phyloP scores from a whole-genome alignment of 2,888 invertebrate species.

The Anorthoa munda region DNA sequence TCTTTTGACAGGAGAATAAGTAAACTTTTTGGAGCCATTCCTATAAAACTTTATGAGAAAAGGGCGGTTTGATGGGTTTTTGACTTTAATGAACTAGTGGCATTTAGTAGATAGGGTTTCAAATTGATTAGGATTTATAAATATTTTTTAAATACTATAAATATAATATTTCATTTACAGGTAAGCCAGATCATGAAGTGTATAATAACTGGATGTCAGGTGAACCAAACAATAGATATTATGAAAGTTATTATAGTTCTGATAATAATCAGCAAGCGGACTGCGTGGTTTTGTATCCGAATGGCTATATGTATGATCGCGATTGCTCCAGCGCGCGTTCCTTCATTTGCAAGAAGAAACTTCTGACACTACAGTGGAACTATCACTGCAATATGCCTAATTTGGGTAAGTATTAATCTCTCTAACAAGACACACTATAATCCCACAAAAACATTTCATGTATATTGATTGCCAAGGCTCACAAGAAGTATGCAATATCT shows the following conservation, averaged over 20 bases:
- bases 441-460: too few relatives aligned
- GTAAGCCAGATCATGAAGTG: constrained; percentile 20
- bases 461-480: too few relatives aligned
- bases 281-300: constrained; percentile 70
- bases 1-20: too few relatives aligned
- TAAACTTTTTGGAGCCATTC: too few relatives aligned
- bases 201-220: constrained; percentile 18
- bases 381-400: constrained; percentile 76
- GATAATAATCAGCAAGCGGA: constrained; percentile 64
- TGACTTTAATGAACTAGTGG: too few relatives aligned
- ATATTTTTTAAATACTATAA: too few relatives aligned
- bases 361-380: constrained; percentile 78
- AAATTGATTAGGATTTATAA: too few relatives aligned
- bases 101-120: too few relatives aligned
- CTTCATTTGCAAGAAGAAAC: constrained; percentile 82
- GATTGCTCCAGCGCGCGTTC: constrained; percentile 70
- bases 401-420: constrained; percentile 68
- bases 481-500: too few relatives aligned
- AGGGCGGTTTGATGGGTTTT: too few relatives aligned
- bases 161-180: constrained; percentile 2
- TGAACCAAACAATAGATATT: constrained; percentile 63
- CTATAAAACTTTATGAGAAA: too few relatives aligned
- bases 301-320: constrained; percentile 75
- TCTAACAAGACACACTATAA: background rate
- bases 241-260: constrained; percentile 30